Conservation (phyloP, 2,113 vertebrate genomes). For the Microtus oregoni region DNA sequence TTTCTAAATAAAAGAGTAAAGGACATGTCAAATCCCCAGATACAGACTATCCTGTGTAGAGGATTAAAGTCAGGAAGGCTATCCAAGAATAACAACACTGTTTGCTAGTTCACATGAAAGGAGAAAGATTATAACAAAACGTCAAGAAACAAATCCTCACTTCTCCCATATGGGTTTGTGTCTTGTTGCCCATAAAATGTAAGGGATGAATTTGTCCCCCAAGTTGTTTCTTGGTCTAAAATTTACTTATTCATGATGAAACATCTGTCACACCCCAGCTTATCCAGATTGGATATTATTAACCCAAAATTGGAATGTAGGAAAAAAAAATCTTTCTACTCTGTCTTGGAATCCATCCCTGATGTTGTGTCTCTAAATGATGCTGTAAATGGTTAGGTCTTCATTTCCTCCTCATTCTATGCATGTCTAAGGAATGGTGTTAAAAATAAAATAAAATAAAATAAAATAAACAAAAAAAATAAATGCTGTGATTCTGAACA, state of each 20-base stretch:
- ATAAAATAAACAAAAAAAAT: too few species aligned
- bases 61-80: constrained; percentile 10
- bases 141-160: not conserved
- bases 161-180: not conserved
- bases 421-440: not conserved
- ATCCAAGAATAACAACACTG: not conserved
- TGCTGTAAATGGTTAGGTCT: not conserved
- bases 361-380: not conserved
- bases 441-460: too few species aligned
- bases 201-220: not conserved
- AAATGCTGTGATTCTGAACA: not conserved
- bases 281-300: not conserved
- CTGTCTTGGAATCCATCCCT: not conserved
- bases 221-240: not conserved
- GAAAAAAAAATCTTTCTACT: not conserved
- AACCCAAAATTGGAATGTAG: not conserved
- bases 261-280: not conserved
- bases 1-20: not conserved
- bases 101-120: not conserved
- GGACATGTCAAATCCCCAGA: not conserved
- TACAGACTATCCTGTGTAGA: not conserved
- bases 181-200: not conserved
- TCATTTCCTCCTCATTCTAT: not conserved
- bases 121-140: not conserved
- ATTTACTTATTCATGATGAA: constrained; percentile 13